Evolutionary conservation across 2,113 vertebrate species (phyloP).

Genomic region (Numenius arquata): DNA sequence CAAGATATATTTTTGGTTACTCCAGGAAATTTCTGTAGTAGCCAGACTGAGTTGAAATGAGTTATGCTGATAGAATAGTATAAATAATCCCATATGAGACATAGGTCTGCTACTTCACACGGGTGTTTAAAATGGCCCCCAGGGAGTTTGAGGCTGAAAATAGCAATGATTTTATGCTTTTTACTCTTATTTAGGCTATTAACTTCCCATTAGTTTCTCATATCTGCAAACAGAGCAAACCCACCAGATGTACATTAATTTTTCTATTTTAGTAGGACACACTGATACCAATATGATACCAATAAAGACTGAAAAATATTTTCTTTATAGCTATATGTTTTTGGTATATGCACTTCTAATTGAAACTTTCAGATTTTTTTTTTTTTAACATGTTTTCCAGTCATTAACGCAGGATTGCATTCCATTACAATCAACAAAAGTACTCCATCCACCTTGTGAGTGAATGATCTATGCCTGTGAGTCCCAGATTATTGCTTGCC

Average conservation of each 20-base stretch:
- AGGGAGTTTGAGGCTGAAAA: background rate
- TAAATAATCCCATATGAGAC: background rate
- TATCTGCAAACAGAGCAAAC: background rate
- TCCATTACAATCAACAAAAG: background rate
- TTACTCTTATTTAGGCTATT: background rate
- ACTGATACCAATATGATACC: background rate
- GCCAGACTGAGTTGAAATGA: background rate
- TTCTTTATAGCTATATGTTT: background rate
- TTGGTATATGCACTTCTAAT: background rate
- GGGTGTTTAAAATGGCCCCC: background rate
- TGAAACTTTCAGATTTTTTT: background rate
- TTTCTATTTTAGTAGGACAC: background rate
- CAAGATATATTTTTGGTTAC: background rate
- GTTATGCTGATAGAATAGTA: background rate
- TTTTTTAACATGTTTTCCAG: background rate
- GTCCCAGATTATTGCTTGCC: background rate
- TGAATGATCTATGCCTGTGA: background rate
- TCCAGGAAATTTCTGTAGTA: background rate
- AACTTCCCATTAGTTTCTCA: background rate
- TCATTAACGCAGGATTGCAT: background rate
- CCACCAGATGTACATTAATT: background rate
- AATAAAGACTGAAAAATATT: background rate
- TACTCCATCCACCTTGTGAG: background rate
- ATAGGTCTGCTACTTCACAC: background rate
- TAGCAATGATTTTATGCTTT: slow-evolving; percentile 1